These are phyloP conservation scores for Bradypodion ventrale DNA, from an alignment of 2,797 vertebrate genomes.

Conservation along the genomic window DNA sequence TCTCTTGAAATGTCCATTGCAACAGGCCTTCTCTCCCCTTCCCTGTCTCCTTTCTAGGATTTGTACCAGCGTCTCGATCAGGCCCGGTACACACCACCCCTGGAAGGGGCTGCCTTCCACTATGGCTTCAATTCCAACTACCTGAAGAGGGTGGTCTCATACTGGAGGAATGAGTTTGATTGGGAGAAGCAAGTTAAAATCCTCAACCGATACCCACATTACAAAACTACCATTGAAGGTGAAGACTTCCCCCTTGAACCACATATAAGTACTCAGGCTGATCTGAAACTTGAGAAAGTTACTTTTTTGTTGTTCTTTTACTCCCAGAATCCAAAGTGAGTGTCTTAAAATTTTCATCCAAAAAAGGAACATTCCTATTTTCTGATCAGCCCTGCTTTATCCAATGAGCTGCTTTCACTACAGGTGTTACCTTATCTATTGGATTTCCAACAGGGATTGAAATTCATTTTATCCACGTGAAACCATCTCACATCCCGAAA, in stretches of 20 bases:
- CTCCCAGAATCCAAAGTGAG: too few relatives aligned
- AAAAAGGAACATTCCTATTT: not conserved
- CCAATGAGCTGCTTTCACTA: not conserved
- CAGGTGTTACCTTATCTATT: constrained; percentile 31
- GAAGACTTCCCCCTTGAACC: constrained; percentile 10
- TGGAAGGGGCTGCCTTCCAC: constrained; percentile 82
- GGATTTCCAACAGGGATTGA: constrained; percentile 78
- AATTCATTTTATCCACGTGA: constrained; percentile 86
- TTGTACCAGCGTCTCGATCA: constrained; percentile 83
- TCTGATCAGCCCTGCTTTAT: not conserved
- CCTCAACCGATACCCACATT: constrained; percentile 88
- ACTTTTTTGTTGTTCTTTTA: too few relatives aligned
- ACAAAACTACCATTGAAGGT: constrained; percentile 92
- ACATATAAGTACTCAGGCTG: not conserved
- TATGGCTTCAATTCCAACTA: constrained; percentile 86
- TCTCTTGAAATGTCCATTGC: fast-evolving
- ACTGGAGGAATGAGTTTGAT: constrained; percentile 87
- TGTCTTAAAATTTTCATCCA: too few relatives aligned
- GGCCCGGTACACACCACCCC: constrained; percentile 74
- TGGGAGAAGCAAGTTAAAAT: constrained; percentile 85
- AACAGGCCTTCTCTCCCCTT: not conserved
- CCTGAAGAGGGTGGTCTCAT: constrained; percentile 82
- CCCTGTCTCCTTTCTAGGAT: constrained; percentile 73
- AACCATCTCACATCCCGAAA: constrained; percentile 68
- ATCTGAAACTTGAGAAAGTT: too few relatives aligned